Conservation (phyloP, 2,797 vertebrate species). For the Clarias pachynema region DNA sequence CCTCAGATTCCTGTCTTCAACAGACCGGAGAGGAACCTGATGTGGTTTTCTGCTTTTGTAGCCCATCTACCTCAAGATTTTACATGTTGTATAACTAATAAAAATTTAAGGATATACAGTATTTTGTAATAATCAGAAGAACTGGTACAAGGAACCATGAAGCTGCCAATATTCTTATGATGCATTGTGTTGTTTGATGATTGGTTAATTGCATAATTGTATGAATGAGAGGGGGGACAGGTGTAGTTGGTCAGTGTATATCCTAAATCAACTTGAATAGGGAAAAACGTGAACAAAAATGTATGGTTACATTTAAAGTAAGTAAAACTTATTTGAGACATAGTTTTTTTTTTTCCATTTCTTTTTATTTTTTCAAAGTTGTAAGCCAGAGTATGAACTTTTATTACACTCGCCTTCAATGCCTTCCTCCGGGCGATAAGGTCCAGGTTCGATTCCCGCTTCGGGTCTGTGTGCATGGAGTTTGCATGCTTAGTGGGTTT, state of each 20-base stretch:
- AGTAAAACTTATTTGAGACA: background rate
- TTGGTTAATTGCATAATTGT: background rate
- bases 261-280: background rate
- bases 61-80: background rate
- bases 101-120: no score
- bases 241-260: background rate
- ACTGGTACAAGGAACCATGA: background rate
- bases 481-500: no score
- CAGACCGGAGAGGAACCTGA: background rate
- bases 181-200: background rate
- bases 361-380: background rate
- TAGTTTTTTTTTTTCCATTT: no score
- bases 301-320: background rate
- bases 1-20: background rate
- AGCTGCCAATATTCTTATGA: background rate
- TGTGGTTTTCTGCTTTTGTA: background rate
- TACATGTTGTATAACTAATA: background rate
- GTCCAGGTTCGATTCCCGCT: no score
- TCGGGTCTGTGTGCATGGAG: no score
- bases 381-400: background rate
- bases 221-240: background rate
- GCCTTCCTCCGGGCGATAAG: no score
- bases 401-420: no score
- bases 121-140: background rate
- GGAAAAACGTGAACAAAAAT: background rate